Conservation (phyloP, 1,140 invertebrate species). For the Eriocheir sinensis region DNA sequence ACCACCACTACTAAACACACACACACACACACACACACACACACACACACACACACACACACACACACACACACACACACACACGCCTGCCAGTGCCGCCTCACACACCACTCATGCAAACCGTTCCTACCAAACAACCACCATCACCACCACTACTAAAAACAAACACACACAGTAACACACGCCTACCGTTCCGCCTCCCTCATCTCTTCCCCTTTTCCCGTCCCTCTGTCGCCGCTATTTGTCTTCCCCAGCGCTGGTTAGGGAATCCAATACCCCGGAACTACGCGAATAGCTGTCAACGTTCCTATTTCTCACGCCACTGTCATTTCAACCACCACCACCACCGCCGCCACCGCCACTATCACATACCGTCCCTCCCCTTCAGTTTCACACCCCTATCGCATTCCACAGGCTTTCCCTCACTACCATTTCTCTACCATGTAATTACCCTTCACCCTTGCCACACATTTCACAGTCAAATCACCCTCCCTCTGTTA, state of each 20-base stretch:
- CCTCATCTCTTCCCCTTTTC: background rate
- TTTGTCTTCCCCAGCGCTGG: slow-evolving; percentile 10
- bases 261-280: background rate
- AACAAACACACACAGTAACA: background rate
- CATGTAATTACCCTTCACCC: too few species aligned
- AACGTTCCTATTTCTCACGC: background rate
- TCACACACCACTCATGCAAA: too few species aligned
- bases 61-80: background rate
- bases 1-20: background rate
- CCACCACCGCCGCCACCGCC: too few species aligned
- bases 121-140: too few species aligned
- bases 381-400: too few species aligned
- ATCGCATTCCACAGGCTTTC: too few species aligned
- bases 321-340: background rate
- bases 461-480: too few species aligned
- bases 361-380: too few species aligned
- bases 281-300: background rate
- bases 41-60: background rate
- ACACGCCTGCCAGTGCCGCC: background rate
- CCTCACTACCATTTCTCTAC: too few species aligned
- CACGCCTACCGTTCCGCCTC: background rate
- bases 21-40: background rate
- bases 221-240: background rate
- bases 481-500: too few species aligned
- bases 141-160: too few species aligned